Percentiles rank a stretch among this genome's conserved stretches.
These are phyloP conservation scores for Rattus norvegicus DNA, from an alignment of 2,113 vertebrate species.

Conservation along the genomic window GRCr8 NC_086019.1:216505001-216505500, in stretches of 20 bases:
- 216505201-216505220: conserved; percentile 95
- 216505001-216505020: accelerated
- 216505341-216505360: conserved; percentile 98
- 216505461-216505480: accelerated
- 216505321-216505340: conserved; percentile 99
- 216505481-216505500: accelerated
- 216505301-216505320: conserved; percentile 99
- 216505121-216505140: background rate
- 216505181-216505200: conserved; percentile 95
- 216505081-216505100: background rate
- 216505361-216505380: conserved; percentile 99
- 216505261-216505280: conserved; percentile 99
- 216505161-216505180: conserved; percentile 94
- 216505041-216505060: background rate
- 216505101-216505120: background rate
- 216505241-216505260: conserved; percentile 99
- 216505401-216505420: conserved; percentile 98
- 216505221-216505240: conserved; percentile 99
- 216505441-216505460: conserved; percentile 9
- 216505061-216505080: background rate
- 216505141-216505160: background rate
- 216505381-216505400: conserved; percentile 99
- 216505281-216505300: conserved; percentile 97
- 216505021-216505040: background rate
- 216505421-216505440: conserved; percentile 99